Evolutionary conservation across 2,797 vertebrate genomes (phyloP), one percentile per base, ranked within the genome.

Genomic region (Avahi laniger): DNA sequence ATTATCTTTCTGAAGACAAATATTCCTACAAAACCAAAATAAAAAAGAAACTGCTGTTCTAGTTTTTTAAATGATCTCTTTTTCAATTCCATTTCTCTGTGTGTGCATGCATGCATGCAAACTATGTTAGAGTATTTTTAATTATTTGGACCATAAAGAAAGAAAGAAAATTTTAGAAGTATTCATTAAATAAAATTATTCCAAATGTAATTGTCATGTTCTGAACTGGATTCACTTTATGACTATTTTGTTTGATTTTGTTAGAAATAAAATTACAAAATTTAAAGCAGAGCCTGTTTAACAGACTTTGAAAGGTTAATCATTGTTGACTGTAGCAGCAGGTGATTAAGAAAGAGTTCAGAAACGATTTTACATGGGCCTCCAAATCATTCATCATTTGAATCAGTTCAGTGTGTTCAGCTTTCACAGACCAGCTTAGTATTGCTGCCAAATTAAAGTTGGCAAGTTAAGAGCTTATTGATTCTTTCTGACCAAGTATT

Each of bases 361-460:
- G 79, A 95, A 89, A 65, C 50, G 48, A 4, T 57, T 87, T 69
- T 91, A 69, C 41, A 50, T 35, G 22, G 26, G 14, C 33, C 43
- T 97, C 80, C 79, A 93, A 91, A 88, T 89, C 73, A 78, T 83
- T 94, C 72, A 61, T 82, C 65, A 22, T 73, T 43, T 57, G 52
- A 95, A 92, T 76, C 73, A 72, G 86, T n/a, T 57, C 65, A 92
- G 12, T 24, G 48, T 50, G 81, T 83, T 87, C 86, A 57, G 73
- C 61, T 82, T 82, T 91, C 85, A 59, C 92, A 88, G 15, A 61
- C 35, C 63, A 84, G 46, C 35, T 94, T 86, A 73, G 52, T 35
- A 70, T 54, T 63, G 46, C 33, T 72, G 93, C 96, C 93, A 97
- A 95, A 86, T 63, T 89, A 69, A 94, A 89, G 79, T 2, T 95